Conservation (phyloP, 1,140 invertebrate species). For the Mactra quadrangularis region DNA sequence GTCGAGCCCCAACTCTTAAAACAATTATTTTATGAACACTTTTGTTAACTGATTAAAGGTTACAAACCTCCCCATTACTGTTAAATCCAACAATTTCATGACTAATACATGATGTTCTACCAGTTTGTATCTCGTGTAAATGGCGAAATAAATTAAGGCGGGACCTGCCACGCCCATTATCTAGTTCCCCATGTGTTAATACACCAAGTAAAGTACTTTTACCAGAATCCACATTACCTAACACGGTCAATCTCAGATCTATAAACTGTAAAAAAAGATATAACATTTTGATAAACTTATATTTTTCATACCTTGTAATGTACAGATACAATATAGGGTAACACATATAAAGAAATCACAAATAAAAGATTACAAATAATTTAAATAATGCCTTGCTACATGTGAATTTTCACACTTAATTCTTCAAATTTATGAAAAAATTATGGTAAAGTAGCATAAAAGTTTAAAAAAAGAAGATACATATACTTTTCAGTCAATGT, state of each 20-base stretch:
- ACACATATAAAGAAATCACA: background rate
- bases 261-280: slow-evolving; percentile 83
- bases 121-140: slow-evolving; percentile 97
- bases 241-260: slow-evolving; percentile 95
- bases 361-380: background rate
- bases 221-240: slow-evolving; percentile 96
- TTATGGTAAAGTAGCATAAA: no score
- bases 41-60: no score
- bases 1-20: no score
- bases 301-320: background rate
- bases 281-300: background rate
- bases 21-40: no score
- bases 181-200: slow-evolving; percentile 96
- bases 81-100: slow-evolving; percentile 97
- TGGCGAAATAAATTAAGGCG: slow-evolving; percentile 98
- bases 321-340: background rate
- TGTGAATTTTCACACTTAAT: no score
- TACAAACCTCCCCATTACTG: slow-evolving; percentile 83
- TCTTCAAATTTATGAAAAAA: no score
- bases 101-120: slow-evolving; percentile 97
- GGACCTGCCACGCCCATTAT: slow-evolving; percentile 97
- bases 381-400: no score
- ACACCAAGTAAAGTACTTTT: slow-evolving; percentile 97
- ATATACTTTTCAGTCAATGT: no score
- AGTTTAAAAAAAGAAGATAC: no score